phyloP scores from a whole-genome alignment of 2,888 invertebrate genomes.

The Dryobotodes eremita region DNA sequence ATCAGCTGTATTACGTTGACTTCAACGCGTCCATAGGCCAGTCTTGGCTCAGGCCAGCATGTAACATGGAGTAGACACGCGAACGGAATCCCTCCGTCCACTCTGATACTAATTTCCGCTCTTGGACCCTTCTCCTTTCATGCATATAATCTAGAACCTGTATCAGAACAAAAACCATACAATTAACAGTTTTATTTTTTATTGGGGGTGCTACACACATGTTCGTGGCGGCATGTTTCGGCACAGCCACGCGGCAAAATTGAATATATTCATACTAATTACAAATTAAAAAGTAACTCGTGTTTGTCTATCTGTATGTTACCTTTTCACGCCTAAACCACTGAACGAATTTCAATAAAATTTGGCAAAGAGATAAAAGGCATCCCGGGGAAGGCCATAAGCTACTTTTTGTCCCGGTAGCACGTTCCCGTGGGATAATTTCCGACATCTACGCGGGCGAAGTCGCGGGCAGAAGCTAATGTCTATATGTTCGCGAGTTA shows the following conservation, averaged over 20 bases:
- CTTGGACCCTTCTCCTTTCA: slow-evolving; percentile 9
- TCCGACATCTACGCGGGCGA: too few species aligned
- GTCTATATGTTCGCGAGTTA: background rate
- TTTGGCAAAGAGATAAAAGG: too few species aligned
- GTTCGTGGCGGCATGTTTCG: background rate
- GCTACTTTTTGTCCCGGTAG: too few species aligned
- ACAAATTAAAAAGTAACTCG: too few species aligned
- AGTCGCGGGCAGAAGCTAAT: too few species aligned
- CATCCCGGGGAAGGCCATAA: too few species aligned
- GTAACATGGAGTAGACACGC: background rate
- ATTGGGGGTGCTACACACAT: background rate
- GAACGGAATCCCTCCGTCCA: background rate
- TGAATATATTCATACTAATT: background rate
- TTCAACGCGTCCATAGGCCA: slow-evolving; percentile 17
- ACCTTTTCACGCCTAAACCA: too few species aligned
- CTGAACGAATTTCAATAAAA: too few species aligned
- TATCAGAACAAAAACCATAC: background rate
- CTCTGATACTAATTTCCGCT: slow-evolving; percentile 2
- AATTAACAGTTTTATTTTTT: background rate
- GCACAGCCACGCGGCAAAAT: background rate
- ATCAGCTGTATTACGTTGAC: slow-evolving; percentile 25
- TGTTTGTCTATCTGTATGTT: too few species aligned
- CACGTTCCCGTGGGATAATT: too few species aligned
- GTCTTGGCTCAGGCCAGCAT: background rate
- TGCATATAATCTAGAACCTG: slow-evolving; percentile 30